Evolutionary conservation across 1,140 invertebrate genomes (phyloP).

Genomic region (Lordiphosa mommai): DNA sequence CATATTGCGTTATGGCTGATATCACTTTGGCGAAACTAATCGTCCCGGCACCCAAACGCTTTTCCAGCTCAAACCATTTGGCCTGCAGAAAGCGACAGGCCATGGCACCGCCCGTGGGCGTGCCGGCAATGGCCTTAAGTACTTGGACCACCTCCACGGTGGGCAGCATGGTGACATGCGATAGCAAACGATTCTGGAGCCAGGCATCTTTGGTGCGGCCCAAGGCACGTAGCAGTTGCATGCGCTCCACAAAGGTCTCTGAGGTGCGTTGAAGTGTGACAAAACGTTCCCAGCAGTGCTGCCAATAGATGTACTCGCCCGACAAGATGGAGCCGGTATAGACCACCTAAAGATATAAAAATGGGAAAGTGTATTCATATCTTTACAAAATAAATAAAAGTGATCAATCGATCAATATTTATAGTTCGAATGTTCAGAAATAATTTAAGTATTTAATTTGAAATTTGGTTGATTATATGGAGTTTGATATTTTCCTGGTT

Average conservation of each 20-base stretch:
- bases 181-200: constrained; percentile 86
- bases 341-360: constrained; percentile 47
- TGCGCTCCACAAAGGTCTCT: constrained; percentile 85
- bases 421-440: no score
- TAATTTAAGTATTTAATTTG: no score
- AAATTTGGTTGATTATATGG: no score
- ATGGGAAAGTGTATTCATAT: no score
- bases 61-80: constrained; percentile 85
- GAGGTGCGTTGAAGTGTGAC: constrained; percentile 80
- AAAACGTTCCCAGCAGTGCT: constrained; percentile 86
- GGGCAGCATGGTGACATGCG: constrained; percentile 84
- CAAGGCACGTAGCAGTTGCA: constrained; percentile 84
- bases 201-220: constrained; percentile 86
- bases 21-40: constrained; percentile 86
- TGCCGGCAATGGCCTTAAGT: constrained; percentile 84
- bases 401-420: no score
- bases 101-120: constrained; percentile 85
- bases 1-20: constrained; percentile 85
- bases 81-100: constrained; percentile 88
- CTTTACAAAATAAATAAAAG: no score
- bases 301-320: constrained; percentile 87
- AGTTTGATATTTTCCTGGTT: no score
- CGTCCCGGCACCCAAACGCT: constrained; percentile 84
- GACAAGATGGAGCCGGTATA: constrained; percentile 80
- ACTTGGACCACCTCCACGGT: constrained; percentile 86